A percentile compares a stretch with the other conserved stretches of the same genome.
Conservation (phyloP, 2,113 vertebrate species). For the Boulengeromyrus knoepffleri region DNA sequence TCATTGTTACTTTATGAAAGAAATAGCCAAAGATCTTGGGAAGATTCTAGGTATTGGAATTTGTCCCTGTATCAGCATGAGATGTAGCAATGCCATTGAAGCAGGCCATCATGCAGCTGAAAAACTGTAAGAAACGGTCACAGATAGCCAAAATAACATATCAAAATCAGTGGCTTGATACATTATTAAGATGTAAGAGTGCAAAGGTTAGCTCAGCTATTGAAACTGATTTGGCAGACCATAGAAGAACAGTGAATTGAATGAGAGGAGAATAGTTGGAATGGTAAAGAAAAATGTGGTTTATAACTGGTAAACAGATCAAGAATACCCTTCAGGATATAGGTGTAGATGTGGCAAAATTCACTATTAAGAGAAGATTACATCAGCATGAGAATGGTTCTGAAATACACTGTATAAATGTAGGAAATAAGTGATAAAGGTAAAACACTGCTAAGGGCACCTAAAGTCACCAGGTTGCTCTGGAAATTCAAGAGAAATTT, state of each 20-base stretch:
- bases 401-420: not conserved
- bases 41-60: not conserved
- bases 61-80: not conserved
- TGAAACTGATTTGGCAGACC: not conserved
- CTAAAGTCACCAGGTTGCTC: not conserved
- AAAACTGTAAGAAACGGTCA: not conserved
- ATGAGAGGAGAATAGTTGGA: not conserved
- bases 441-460: not conserved
- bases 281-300: not conserved
- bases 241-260: not conserved
- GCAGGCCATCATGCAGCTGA: not conserved
- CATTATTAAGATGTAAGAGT: not conserved
- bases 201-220: not conserved
- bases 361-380: not conserved
- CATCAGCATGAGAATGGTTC: not conserved
- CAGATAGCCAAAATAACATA: too few relatives aligned
- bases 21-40: not conserved
- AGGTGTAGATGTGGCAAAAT: not conserved
- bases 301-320: not conserved
- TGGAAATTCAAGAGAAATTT: not conserved
- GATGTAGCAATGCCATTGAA: not conserved
- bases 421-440: not conserved
- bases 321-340: not conserved
- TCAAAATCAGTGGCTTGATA: too few relatives aligned
- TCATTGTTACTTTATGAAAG: not conserved